Base-by-base conservation (phyloP, 92 coral and sea anemone genomes). In the Zoanthus gigantus region DNA sequence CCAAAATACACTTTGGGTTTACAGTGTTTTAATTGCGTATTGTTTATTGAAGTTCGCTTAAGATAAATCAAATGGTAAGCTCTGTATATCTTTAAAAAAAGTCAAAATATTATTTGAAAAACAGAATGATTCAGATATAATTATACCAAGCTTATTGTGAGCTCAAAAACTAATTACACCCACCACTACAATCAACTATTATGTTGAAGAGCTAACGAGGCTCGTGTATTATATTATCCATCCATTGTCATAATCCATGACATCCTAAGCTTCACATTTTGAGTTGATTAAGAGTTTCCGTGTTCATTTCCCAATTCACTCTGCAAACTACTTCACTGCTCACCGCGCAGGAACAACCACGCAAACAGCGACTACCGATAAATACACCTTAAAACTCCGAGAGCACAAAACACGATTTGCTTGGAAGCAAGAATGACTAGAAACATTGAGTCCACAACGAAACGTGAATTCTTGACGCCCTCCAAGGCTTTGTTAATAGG, bases 281-380 rank as follows among this genome's bases (percentile, higher is more conserved):
- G 85, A 45, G 56, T 7, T 81, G 85, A 81, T 81, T 66, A 18
- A 31, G 53, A 81, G 85, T 66, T 81, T 65, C 85, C 85, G 73
- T 18, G 60, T 47, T 81, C 85, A 81, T 81, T 81, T 81, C 85
- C 85, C 85, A 65, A 65, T 81, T 81, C 74, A 81, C 66, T 81
- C 85, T 37, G 44, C 58, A 79, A 16, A 77, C 67, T 74, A 44
- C 45, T 81, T 81, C 29, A 73, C 85, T n/a, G 45, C 58, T 81
- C 53, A 29, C 75, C 74, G 85, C 75, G 44, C 13, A 28, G 6
- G 4, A 4, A 12, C 17, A 23, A 81, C 85, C 85, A 81, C 85
- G 85, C 85, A 81, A 81, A 81, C 85, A 81, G 66, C 28, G 16
- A 15, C 46, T 28, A 42, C 65, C 58, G 56, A 81, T 81, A 81